phyloP scores from a whole-genome alignment of 1,140 invertebrate species.

The Meteorus sp. region DNA sequence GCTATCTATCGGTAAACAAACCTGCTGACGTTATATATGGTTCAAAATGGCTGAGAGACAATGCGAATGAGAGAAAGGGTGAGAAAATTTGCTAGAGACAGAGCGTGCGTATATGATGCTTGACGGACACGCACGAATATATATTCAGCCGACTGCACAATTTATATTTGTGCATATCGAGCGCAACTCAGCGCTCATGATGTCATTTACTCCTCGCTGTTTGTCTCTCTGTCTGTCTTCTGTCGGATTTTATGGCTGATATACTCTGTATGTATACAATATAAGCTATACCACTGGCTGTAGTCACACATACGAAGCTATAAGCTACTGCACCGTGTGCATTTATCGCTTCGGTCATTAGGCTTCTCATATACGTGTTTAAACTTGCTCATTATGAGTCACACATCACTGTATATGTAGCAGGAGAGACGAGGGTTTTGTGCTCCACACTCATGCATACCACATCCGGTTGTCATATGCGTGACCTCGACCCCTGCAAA shows the following conservation, averaged over 20 bases:
- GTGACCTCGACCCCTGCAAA: too few relatives aligned
- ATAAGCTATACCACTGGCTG: too few relatives aligned
- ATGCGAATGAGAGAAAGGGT: neutral
- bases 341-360: constrained; percentile 18
- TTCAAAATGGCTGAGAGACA: neutral
- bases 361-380: constrained; percentile 19
- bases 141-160: neutral
- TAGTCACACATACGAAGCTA: too few relatives aligned
- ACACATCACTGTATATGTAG: neutral
- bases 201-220: neutral
- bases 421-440: too few relatives aligned
- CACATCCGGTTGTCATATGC: neutral
- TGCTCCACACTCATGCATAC: neutral
- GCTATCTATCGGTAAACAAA: constrained; percentile 5
- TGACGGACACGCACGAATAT: constrained; percentile 18
- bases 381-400: constrained; percentile 24
- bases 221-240: neutral
- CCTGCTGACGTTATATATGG: constrained; percentile 10
- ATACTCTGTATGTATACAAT: too few relatives aligned
- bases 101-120: constrained; percentile 17
- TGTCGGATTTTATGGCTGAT: too few relatives aligned
- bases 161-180: neutral
- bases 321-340: too few relatives aligned
- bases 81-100: too few relatives aligned
- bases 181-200: neutral